Base-by-base conservation (phyloP, 2,113 vertebrate genomes). In the Accipiter virgatus region DNA sequence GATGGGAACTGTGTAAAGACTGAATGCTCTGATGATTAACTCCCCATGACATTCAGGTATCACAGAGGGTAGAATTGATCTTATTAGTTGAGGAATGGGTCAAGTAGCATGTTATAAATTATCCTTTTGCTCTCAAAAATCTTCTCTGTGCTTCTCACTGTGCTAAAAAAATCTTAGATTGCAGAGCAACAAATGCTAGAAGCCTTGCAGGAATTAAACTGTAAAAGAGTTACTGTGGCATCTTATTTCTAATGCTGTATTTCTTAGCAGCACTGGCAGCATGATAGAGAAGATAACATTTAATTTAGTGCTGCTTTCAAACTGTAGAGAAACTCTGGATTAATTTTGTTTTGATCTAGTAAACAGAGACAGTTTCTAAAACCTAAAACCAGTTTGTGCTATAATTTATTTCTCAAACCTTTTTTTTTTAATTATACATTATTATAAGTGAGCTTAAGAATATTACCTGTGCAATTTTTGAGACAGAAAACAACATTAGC, bases 271-370 rank as follows among this genome's bases (percentile, higher is more conserved):
- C 26, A 74, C 47, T 84, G 83, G 61, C 89, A 95, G 50, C 38
- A 59, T 74, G 62, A 95, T 67, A 72, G 31, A 94, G 61, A 85
- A 93, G 70, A 65, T 31, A 68, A 8, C 8, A 26, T 89, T 93
- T 93, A 84, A 95, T 95, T 91, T 95, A 95, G 26, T 79, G 56
- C 8, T 81, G 61, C 40, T 86, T 93, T 97, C 91, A 85, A 71
- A 56, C 25, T 87, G 31, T 68, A 62, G 29, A 91, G 43, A 83
- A 95, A 68, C 27, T 86, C 59, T 79, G 56, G 80, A 81, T 92
- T 93, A 84, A 81, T 96, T 95, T 95, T 94, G 23, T 36, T 97
- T 94, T 86, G 20, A 70, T 80, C 50, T 71, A 61, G 63, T 43
- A 92, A 93, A 59, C 47, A 90, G 27, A 79, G 43, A n/a, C 23